These are phyloP conservation scores for Poicephalus gulielmi DNA, from an alignment of 2,113 vertebrate species.

Conservation along the genomic window DNA sequence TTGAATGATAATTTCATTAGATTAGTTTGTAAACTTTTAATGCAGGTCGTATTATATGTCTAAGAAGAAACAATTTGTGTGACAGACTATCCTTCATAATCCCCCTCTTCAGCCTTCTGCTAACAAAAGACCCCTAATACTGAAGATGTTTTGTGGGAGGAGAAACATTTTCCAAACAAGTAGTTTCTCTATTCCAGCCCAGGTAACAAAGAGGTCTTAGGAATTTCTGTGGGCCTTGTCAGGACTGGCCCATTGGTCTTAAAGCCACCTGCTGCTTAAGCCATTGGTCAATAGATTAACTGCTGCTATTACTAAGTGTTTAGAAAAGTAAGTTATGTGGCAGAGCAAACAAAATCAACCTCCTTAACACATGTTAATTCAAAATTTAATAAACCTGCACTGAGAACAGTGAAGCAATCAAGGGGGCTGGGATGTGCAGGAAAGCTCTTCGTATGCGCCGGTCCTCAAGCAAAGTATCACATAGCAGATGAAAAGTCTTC, in stretches of 20 bases:
- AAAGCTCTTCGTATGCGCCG: neutral
- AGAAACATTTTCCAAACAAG: slow-evolving; percentile 85
- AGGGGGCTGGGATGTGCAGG: neutral
- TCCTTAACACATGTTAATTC: slow-evolving; percentile 83
- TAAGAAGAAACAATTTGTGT: slow-evolving; percentile 78
- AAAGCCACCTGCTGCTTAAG: slow-evolving; percentile 84
- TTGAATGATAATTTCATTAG: slow-evolving; percentile 80
- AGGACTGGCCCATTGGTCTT: slow-evolving; percentile 73
- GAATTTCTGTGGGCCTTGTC: slow-evolving; percentile 75
- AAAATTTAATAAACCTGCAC: slow-evolving; percentile 78
- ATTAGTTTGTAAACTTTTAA: slow-evolving; percentile 76
- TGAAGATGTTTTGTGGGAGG: slow-evolving; percentile 83
- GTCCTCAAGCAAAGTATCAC: slow-evolving; percentile 47
- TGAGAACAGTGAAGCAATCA: slow-evolving; percentile 68
- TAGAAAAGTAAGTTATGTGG: slow-evolving; percentile 82
- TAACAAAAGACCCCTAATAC: slow-evolving; percentile 82
- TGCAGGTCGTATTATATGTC: slow-evolving; percentile 71
- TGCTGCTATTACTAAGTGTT: slow-evolving; percentile 77
- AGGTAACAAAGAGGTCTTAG: slow-evolving; percentile 83
- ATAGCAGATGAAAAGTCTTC: slow-evolving; percentile 54
- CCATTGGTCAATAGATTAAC: slow-evolving; percentile 84
- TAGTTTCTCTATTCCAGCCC: slow-evolving; percentile 75
- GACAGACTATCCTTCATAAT: slow-evolving; percentile 81
- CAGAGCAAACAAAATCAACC: slow-evolving; percentile 84
- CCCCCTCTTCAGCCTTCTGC: slow-evolving; percentile 77